Evolutionary conservation across 2,888 invertebrate species (phyloP).

Genomic region (Argynnis bischoffii): DNA sequence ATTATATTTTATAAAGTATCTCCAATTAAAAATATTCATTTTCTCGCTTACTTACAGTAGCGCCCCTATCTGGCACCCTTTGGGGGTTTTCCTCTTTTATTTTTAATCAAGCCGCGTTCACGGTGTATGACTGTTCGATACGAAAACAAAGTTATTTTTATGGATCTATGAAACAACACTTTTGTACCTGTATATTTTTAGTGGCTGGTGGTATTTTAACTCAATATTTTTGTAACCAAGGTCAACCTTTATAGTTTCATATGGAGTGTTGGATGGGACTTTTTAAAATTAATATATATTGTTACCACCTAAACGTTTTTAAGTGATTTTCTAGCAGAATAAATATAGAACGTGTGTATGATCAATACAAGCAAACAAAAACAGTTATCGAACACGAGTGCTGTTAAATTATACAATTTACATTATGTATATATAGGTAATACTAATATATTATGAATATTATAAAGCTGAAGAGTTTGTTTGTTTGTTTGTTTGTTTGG

Average conservation of each 20-base stretch:
- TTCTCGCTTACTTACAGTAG: neutral
- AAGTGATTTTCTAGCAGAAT: no score
- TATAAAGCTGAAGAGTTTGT: no score
- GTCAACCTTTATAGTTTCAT: no score
- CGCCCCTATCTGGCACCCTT: constrained; percentile 24
- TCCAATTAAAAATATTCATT: constrained; percentile 8
- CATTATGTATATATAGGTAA: no score
- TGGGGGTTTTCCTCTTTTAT: constrained; percentile 31
- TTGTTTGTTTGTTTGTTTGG: no score
- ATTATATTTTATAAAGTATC: neutral
- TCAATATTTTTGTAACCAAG: neutral
- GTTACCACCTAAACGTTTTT: neutral
- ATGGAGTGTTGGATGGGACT: neutral
- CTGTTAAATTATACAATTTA: no score
- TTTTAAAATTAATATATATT: neutral
- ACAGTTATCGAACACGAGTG: no score
- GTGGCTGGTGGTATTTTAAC: neutral
- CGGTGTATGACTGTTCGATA: constrained; percentile 23
- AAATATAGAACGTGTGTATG: no score
- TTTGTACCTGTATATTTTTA: constrained; percentile 9
- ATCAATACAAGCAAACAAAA: no score
- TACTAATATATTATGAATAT: no score
- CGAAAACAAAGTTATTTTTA: constrained; percentile 27
- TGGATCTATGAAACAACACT: constrained; percentile 16
- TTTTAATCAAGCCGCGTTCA: constrained; percentile 38